Evolutionary conservation across 2,113 vertebrate genomes (phyloP), one percentile per base, ranked within the genome.

Genomic region (Myotis brandtii): DNA sequence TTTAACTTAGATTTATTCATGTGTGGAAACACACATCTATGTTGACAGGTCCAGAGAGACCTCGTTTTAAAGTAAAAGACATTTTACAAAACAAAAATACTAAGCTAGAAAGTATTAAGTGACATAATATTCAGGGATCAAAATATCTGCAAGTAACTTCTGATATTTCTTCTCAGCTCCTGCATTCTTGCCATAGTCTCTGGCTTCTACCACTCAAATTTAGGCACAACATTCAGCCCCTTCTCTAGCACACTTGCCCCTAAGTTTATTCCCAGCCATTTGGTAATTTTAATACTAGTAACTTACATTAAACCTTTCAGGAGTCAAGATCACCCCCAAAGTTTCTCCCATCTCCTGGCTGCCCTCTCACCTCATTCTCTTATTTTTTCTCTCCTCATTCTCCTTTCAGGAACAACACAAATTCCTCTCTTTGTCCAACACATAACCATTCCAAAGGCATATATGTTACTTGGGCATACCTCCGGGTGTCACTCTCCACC

Each of bases 1-100:
- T 82, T 92, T 64, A 37, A 75, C 40, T 73, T 76, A 64, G 18
- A 50, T 86, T 76, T 86, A 88, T 83, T 95, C 62, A 75, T 80
- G 66, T 84, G 62, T 82, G 32, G 62, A 66, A 66, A 64, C 27
- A 72, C 46, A 43, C 30, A 52, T 62, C 43, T 64, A 69, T 80
- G 40, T 50, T 83, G 79, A 92, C 89, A 97, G 83, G 52, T 59
- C 80, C 97, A 94, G 94, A 97, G 32, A 97, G 82, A 70, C 94
- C 54, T 85, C 86, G 76, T 98, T 98, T 98, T 85, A 97, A 98
- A 98, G 97, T 77, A 98, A 98, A 98, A 98, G 6, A 62, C 34
- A 96, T 97, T 93, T 86, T 97, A 89, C 95, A 96, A 88, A 94
- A 98, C 34, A 97, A 95, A 70, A 18, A 69, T 73, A 92, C 62